A percentile compares a stretch with the other conserved stretches of the same genome.
Evolutionary conservation across 1,140 invertebrate genomes (phyloP).

Genomic region (Leptopilina clavipes): DNA sequence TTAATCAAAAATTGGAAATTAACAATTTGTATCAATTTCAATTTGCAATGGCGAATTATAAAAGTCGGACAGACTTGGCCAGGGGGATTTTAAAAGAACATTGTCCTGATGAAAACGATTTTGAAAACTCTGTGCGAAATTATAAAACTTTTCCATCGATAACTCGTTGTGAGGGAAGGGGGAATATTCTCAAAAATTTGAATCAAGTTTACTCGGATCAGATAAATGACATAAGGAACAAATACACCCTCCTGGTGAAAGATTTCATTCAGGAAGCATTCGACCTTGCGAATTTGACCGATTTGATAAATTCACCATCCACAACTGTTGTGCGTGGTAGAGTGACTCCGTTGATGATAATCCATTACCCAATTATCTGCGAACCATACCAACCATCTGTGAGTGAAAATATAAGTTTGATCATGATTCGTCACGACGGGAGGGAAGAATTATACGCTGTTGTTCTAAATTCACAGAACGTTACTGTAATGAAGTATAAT

Average conservation of each 20-base stretch:
- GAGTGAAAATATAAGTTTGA: background rate
- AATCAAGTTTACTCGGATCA: background rate
- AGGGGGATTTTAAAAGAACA: background rate
- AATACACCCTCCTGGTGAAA: background rate
- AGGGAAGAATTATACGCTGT: background rate
- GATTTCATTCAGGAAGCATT: background rate
- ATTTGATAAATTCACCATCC: background rate
- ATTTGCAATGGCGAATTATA: background rate
- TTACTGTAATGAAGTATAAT: background rate
- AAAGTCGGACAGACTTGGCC: background rate
- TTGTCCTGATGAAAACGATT: too few relatives aligned
- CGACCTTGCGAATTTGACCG: background rate
- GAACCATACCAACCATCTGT: background rate
- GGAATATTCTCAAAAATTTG: background rate
- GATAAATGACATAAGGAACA: background rate
- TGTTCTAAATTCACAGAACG: background rate
- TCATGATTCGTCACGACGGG: background rate
- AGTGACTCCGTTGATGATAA: background rate
- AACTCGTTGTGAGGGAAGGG: background rate
- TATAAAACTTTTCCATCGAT: background rate
- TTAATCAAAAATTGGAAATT: background rate
- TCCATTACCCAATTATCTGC: background rate
- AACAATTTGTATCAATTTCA: background rate
- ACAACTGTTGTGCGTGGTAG: background rate
- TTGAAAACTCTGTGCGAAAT: background rate